A percentile compares a stretch with the other conserved stretches of the same genome.
These are phyloP conservation scores for Delphinapterus leucas DNA, from an alignment of 2,113 vertebrate genomes.

Conservation along the genomic window DNA sequence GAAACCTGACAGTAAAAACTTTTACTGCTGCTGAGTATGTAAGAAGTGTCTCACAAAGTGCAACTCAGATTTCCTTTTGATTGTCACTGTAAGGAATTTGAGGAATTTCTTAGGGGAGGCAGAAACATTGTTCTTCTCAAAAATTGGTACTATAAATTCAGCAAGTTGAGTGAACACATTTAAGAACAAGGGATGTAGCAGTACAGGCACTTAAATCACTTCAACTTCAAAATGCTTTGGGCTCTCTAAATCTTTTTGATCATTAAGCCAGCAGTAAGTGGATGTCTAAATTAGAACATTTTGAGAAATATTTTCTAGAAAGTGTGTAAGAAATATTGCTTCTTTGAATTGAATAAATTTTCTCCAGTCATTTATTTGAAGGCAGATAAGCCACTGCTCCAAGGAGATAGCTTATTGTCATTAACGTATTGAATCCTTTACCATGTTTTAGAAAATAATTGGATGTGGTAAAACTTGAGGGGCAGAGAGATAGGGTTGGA, in stretches of 20 bases:
- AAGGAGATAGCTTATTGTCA: not conserved
- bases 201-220: slow-evolving; percentile 43
- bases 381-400: not conserved
- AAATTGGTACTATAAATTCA: slow-evolving; percentile 57
- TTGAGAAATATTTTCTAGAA: slow-evolving; percentile 48
- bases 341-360: slow-evolving; percentile 11
- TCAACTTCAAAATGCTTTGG: slow-evolving; percentile 42
- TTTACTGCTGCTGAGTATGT: slow-evolving; percentile 15
- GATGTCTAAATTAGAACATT: slow-evolving; percentile 30
- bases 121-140: slow-evolving; percentile 50
- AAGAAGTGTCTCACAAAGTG: slow-evolving; percentile 32
- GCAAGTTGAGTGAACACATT: slow-evolving; percentile 22
- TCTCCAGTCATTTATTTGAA: slow-evolving; percentile 17
- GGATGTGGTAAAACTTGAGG: not conserved
- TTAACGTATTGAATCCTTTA: not conserved
- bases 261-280: slow-evolving; percentile 48
- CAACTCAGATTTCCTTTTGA: slow-evolving; percentile 41
- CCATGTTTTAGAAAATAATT: slow-evolving; percentile 36
- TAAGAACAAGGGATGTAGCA: not conserved
- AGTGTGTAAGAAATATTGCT: slow-evolving; percentile 25
- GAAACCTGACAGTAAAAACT: slow-evolving; percentile 10
- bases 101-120: slow-evolving; percentile 51
- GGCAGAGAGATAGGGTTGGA: not conserved
- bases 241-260: slow-evolving; percentile 42
- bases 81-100: slow-evolving; percentile 52